A percentile compares a stretch with the other conserved stretches of the same genome.
These are phyloP conservation scores for Chanos chanos DNA, from an alignment of 2,797 vertebrate genomes.

Conservation along the genomic window DNA sequence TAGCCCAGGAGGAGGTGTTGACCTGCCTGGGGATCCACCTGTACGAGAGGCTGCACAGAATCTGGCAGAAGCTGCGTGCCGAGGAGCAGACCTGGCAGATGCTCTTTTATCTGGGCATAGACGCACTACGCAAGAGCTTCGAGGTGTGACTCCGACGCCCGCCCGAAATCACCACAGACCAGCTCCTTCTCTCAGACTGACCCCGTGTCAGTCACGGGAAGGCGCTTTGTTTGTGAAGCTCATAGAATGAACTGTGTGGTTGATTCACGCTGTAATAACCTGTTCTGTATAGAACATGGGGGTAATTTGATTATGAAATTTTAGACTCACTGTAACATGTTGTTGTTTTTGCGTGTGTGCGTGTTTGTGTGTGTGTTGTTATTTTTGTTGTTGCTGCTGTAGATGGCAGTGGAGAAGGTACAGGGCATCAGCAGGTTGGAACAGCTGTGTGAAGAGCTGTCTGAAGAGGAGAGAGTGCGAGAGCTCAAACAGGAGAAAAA, in stretches of 20 bases:
- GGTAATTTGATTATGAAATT: background rate
- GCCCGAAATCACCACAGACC: too few relatives aligned
- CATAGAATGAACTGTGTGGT: too few relatives aligned
- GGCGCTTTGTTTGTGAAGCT: background rate
- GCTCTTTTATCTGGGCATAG: constrained; percentile 91
- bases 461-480: constrained; percentile 90
- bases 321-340: background rate
- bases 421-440: constrained; percentile 94
- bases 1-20: constrained; percentile 96
- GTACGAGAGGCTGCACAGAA: constrained; percentile 90
- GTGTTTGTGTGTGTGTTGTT: background rate
- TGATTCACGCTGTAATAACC: too few relatives aligned
- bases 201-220: background rate
- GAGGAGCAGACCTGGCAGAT: constrained; percentile 99
- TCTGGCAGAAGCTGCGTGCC: constrained; percentile 95
- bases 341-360: background rate
- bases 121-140: constrained; percentile 92
- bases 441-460: constrained; percentile 94
- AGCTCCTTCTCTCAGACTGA: background rate
- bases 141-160: too few relatives aligned
- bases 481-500: constrained; percentile 98
- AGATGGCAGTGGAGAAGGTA: constrained; percentile 97
- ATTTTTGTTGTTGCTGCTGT: background rate
- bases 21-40: constrained; percentile 96
- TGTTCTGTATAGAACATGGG: too few relatives aligned